Percentiles rank a stretch among this genome's conserved stretches.
Conservation (phyloP, 2,797 vertebrate genomes). For the Pseudochaenichthys georgianus region DNA sequence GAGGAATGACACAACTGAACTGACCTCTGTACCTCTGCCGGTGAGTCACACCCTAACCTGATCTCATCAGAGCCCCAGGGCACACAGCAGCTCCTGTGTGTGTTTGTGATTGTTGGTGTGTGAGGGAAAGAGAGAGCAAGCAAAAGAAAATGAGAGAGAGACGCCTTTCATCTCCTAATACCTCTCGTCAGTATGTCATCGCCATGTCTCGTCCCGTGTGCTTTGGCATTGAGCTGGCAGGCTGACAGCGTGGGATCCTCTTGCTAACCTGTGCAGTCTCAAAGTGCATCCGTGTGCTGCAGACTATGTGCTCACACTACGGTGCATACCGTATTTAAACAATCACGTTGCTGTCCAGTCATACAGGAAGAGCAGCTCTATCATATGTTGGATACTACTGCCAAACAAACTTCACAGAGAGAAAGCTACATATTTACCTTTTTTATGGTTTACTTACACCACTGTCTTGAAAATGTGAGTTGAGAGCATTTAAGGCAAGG, state of each 20-base stretch:
- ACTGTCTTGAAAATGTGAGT: background rate
- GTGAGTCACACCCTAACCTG: constrained; percentile 77
- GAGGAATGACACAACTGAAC: constrained; percentile 71
- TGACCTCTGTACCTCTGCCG: constrained; percentile 71
- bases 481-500: background rate
- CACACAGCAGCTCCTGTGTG: constrained; percentile 59
- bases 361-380: background rate
- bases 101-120: constrained; percentile 26
- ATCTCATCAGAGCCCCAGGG: constrained; percentile 63
- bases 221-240: constrained; percentile 37
- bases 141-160: constrained; percentile 47
- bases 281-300: constrained; percentile 1
- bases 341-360: background rate
- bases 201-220: constrained; percentile 43
- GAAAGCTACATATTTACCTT: background rate
- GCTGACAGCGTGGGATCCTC: constrained; percentile 57
- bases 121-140: constrained; percentile 24
- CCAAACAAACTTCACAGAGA: background rate
- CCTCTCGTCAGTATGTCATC: constrained; percentile 65
- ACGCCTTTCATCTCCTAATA: constrained; percentile 67
- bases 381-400: background rate
- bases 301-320: background rate
- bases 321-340: background rate
- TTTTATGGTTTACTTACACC: background rate
- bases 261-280: constrained; percentile 5